These are phyloP conservation scores for Argya squamiceps DNA, from an alignment of 2,797 vertebrate genomes.

Conservation along the genomic window DNA sequence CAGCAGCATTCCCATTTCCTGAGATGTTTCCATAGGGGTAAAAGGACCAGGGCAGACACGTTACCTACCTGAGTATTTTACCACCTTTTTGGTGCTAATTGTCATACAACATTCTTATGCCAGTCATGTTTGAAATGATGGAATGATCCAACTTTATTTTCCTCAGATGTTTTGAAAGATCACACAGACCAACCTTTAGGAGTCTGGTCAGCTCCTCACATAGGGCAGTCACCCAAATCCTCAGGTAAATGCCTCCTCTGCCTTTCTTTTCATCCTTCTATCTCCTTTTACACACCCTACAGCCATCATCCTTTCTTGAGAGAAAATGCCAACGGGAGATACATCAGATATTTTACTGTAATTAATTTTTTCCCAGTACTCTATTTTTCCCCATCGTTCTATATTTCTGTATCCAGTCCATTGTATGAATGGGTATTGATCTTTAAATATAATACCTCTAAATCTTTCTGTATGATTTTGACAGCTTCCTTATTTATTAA, in stretches of 20 bases:
- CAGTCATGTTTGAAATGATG: not conserved
- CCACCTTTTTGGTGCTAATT: not conserved
- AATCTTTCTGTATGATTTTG: not conserved
- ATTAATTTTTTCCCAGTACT: not conserved
- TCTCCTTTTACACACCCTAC: not conserved
- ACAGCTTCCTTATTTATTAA: not conserved
- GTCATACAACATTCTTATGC: not conserved
- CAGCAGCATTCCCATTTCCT: not conserved
- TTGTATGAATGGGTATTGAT: not conserved
- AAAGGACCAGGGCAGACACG: not conserved
- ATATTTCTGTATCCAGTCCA: conserved; percentile 5
- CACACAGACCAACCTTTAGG: too few relatives aligned
- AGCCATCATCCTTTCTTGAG: not conserved
- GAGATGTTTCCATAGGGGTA: not conserved
- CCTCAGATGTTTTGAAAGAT: not conserved
- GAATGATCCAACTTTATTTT: not conserved
- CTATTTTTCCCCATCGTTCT: not conserved
- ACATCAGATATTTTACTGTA: not conserved
- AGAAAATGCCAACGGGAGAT: not conserved
- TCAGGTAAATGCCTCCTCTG: not conserved
- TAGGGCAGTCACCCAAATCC: not conserved
- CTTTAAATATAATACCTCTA: conserved; percentile 31
- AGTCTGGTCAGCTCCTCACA: not conserved
- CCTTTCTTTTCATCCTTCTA: not conserved
- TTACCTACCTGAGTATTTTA: not conserved